Base-by-base conservation (phyloP, 2,113 vertebrate species). In the Periophthalmodon schlosseri region DNA sequence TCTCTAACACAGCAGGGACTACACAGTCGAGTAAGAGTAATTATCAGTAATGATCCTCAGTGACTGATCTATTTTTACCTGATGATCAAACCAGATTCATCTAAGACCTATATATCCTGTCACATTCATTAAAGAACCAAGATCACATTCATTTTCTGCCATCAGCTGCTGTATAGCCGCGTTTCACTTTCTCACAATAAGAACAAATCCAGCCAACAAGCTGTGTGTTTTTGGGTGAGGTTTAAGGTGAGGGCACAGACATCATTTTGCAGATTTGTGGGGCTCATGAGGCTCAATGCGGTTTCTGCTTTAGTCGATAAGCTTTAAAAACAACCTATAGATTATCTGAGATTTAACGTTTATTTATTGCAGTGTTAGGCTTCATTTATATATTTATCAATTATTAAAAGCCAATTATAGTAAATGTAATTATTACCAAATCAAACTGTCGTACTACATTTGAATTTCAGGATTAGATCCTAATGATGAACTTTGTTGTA, bases 51-150 rank as follows among this genome's bases (percentile, higher is more conserved):
- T 91, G 86, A 91, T 91, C 89, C 86, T 85, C 61, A 46, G 82
- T 88, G 87, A 87, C 87, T 87, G 90, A 89, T 92, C 91, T 94
- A 93, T 93, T 94, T 93, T 93, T 93, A 93, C 85, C 84, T 87
- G 87, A 92, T 91, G 83, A 92, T 92, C 89, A 88, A 76, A 90
- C 85, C 85, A 81, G 86, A 87, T 87, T 91, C 82, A 86, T 93
- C 88, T 88, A 79, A 86, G 78, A 87, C 84, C 86, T 90, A 88
- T 90, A 88, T 91, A 93, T 91, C 89, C 87, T 78, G 82, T 90
- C 91, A 92, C 90, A 93, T 93, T 92, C 84, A 91, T 93, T 90
- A 92, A 79, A 74, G 72, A 61, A 77, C 71, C 64, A 21, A 73
- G 80, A 88, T 91, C 84, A 81, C 85, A 93, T 92, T 81, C 74